Evolutionary conservation across 2,797 vertebrate species (phyloP).

Genomic region (Gobio occitaniae): DNA sequence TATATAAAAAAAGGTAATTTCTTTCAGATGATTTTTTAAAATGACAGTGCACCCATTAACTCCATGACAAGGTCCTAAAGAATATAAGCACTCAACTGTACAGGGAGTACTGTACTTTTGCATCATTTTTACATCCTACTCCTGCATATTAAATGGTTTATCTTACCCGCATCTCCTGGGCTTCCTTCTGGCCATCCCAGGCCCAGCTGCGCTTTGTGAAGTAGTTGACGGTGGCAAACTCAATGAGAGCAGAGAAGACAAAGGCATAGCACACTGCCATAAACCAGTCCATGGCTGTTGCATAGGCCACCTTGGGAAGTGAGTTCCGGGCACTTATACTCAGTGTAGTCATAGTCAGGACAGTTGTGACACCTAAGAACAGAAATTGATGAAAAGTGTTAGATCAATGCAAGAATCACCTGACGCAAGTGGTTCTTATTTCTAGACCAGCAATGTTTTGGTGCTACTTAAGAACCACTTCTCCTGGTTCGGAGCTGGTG

Average conservation of each 20-base stretch:
- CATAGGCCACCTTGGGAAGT: constrained; percentile 97
- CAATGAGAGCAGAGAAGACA: constrained; percentile 99
- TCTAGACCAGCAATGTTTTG: too few species aligned
- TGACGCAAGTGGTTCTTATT: too few species aligned
- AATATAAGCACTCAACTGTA: background rate
- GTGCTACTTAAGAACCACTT: too few species aligned
- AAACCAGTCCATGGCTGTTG: constrained; percentile 99
- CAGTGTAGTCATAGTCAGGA: constrained; percentile 98
- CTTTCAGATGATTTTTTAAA: background rate
- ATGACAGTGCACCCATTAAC: background rate
- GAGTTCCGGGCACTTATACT: constrained; percentile 99
- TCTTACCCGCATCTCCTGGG: constrained; percentile 94
- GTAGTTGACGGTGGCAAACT: constrained; percentile 99
- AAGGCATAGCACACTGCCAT: constrained; percentile 99
- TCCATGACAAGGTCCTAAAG: background rate
- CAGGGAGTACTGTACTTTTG: background rate
- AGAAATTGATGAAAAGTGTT: background rate
- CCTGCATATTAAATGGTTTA: background rate
- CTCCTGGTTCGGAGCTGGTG: too few species aligned
- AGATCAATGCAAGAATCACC: background rate
- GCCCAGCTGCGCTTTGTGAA: constrained; percentile 99
- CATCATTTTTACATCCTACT: background rate
- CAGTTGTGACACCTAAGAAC: constrained; percentile 94
- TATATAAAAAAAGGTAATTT: too few species aligned
- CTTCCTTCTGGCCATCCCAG: constrained; percentile 98